Conservation (phyloP, 1,140 invertebrate species). For the Sycobia sp. region DNA sequence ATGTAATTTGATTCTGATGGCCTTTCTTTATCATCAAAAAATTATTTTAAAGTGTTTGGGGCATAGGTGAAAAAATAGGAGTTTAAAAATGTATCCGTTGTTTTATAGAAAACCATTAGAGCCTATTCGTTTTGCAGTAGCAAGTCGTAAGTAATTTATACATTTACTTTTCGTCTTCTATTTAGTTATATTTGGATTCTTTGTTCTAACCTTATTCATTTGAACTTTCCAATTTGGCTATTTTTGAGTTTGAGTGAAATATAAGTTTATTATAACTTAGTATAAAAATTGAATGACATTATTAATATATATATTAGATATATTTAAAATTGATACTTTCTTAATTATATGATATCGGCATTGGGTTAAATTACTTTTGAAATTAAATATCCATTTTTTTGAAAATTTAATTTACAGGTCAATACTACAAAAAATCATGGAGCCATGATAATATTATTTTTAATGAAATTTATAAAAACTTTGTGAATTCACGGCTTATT, state of each 20-base stretch:
- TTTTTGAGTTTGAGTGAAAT: neutral
- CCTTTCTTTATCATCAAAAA: neutral
- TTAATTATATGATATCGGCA: no score
- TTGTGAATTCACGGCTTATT: conserved; percentile 34
- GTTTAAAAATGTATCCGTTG: conserved; percentile 48
- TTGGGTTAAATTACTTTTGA: no score
- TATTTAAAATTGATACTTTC: no score
- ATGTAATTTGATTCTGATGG: conserved; percentile 9
- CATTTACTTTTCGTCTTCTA: conserved; percentile 32
- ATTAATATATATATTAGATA: no score
- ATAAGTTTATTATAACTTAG: neutral
- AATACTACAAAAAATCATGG: conserved; percentile 28
- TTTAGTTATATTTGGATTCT: conserved; percentile 30
- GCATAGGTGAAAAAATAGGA: neutral
- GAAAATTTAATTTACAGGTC: conserved; percentile 35
- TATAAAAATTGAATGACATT: no score
- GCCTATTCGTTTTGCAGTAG: conserved; percentile 38
- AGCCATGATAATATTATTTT: conserved; percentile 39
- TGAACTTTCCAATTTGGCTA: neutral
- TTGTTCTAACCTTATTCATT: conserved; percentile 13
- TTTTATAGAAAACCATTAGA: conserved; percentile 47
- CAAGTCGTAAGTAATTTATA: conserved; percentile 48
- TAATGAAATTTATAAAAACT: conserved; percentile 37
- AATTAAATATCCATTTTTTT: no score
- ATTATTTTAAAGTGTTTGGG: neutral